Base-by-base conservation (phyloP, 2,797 vertebrate species). In the Petrocephalus sullivani region DNA sequence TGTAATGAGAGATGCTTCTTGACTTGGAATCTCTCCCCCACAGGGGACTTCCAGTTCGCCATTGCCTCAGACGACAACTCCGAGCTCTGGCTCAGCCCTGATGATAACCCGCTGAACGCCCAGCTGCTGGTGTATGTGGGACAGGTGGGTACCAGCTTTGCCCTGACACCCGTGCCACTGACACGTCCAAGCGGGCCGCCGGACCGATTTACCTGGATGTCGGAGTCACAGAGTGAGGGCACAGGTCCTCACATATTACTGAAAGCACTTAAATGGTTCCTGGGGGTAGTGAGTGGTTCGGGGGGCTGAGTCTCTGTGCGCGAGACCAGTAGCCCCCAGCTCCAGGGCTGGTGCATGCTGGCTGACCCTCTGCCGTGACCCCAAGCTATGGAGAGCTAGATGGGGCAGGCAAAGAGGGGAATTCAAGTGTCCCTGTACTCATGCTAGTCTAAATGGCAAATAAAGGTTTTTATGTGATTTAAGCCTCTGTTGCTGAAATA, bases 21-120 rank as follows among this genome's bases (percentile, higher is more conserved):
- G 21, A 28, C 46, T 64, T 23, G 21, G 61, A 64, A 9, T 41
- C 87, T 91, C 89, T 87, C 10, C 2, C 91, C 91, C 16, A 0
- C 91, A 99, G 98, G 97, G 82, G 98, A 99, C 75, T 97, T 99
- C 95, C 98, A 99, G 96, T 99, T 99, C 94, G 98, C 98, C 0
- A 96, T 99, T 90, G 98, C 98, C 0, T 99, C 98, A 0, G 98
- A 99, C 64, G 98, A 99, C 95, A 99, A 99, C 91, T 99, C 98
- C 0, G 98, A 99, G 94, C 97, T 99, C 93, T 99, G 98, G 98
- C 95, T 99, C 91, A 98, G 98, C 93, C 94, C 96, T 0, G 97
- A 98, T 0, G 98, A 99, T 91, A 98, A 94, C 41, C 98, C 98
- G 0, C 96, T 97, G 61, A 98, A 96, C 0, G 96, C 97, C 90